Evolutionary conservation across 2,113 vertebrate genomes (phyloP).

Genomic region (Centropus unirufus): DNA sequence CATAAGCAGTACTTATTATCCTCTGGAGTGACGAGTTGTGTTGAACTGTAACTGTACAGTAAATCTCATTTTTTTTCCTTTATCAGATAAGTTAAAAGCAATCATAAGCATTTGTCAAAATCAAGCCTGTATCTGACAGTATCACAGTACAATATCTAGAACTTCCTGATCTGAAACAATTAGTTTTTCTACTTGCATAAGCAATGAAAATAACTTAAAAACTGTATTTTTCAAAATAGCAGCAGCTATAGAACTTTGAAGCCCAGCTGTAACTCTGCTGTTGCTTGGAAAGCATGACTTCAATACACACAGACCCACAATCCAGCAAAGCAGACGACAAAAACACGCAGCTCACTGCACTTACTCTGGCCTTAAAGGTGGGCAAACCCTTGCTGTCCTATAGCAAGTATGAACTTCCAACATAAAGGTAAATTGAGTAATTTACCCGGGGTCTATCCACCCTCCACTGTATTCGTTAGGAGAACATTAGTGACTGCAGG

Average conservation of each 20-base stretch:
- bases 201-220: neutral
- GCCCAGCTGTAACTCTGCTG: neutral
- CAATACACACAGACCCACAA: neutral
- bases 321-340: neutral
- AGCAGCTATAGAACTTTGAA: neutral
- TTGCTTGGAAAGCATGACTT: neutral
- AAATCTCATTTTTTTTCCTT: neutral
- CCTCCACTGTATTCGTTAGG: accelerated
- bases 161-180: neutral
- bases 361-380: neutral
- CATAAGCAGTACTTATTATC: neutral
- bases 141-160: neutral
- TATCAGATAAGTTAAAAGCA: neutral
- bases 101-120: neutral
- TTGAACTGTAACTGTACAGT: neutral
- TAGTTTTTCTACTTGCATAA: neutral
- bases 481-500: neutral
- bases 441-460: neutral
- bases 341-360: neutral
- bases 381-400: neutral
- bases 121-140: neutral
- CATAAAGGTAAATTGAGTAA: neutral
- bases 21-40: neutral
- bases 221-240: neutral
- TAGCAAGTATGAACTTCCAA: neutral